Evolutionary conservation across 2,888 invertebrate genomes (phyloP).

Genomic region (Drosophila austrosaltans): DNA sequence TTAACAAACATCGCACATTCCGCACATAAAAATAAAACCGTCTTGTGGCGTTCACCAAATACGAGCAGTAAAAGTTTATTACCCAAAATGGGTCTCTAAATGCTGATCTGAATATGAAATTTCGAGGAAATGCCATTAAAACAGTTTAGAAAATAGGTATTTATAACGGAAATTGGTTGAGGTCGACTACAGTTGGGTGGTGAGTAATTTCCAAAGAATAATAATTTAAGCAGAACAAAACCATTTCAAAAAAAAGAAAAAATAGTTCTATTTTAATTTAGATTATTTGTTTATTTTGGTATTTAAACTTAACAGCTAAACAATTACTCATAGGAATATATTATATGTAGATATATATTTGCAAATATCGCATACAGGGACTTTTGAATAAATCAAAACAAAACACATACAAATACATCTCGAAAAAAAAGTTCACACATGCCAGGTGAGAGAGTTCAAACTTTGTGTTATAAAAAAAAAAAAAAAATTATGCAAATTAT

Average conservation of each 20-base stretch:
- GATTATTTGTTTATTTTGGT: slow-evolving; percentile 40
- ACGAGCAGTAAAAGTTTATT: slow-evolving; percentile 59
- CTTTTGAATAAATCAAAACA: slow-evolving; percentile 78
- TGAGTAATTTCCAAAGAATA: neutral
- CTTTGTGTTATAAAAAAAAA: slow-evolving; percentile 30
- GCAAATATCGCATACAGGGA: slow-evolving; percentile 82
- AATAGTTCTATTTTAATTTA: slow-evolving; percentile 24
- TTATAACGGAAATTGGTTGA: slow-evolving; percentile 10
- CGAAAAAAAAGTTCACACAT: slow-evolving; percentile 52
- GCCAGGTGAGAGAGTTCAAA: slow-evolving; percentile 45
- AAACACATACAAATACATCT: slow-evolving; percentile 33
- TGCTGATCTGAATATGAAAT: slow-evolving; percentile 6
- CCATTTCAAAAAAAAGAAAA: neutral
- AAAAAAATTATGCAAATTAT: slow-evolving; percentile 46
- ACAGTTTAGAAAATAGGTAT: slow-evolving; percentile 2
- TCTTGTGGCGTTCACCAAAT: slow-evolving; percentile 57
- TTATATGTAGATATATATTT: slow-evolving; percentile 46
- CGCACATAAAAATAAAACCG: slow-evolving; percentile 46
- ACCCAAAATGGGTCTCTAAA: slow-evolving; percentile 19
- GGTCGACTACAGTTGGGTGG: neutral
- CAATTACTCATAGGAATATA: slow-evolving; percentile 32
- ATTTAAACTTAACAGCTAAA: slow-evolving; percentile 56
- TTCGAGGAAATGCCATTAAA: slow-evolving; percentile 10
- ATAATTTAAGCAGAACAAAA: neutral
- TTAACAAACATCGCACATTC: slow-evolving; percentile 68